Conservation (phyloP, 1,140 invertebrate species). For the Propsilocerus akamusi region DNA sequence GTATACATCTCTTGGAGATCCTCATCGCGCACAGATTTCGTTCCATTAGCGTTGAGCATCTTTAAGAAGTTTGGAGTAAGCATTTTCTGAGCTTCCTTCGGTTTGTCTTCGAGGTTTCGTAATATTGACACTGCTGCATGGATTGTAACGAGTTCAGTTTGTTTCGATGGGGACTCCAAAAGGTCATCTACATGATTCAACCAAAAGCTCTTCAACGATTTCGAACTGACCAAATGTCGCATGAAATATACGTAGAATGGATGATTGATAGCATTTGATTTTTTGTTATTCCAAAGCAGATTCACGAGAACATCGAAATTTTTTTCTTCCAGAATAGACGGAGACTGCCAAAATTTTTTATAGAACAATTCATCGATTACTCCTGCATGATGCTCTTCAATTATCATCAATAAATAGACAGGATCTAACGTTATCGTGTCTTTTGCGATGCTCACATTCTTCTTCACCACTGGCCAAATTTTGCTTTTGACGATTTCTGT, state of each 20-base stretch:
- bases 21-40: not conserved
- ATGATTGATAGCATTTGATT: constrained; percentile 33
- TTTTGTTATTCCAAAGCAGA: constrained; percentile 32
- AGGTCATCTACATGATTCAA: constrained; percentile 30
- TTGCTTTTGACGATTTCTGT: constrained; percentile 28
- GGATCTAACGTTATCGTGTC: constrained; percentile 25
- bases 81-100: constrained; percentile 26
- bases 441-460: constrained; percentile 35
- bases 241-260: constrained; percentile 37
- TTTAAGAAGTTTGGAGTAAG: constrained; percentile 31
- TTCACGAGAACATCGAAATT: not conserved
- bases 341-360: constrained; percentile 1
- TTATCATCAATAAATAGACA: constrained; percentile 21
- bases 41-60: not conserved
- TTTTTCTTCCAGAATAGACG: not conserved
- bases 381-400: constrained; percentile 20
- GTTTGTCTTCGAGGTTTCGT: constrained; percentile 27
- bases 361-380: constrained; percentile 13
- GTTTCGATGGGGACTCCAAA: constrained; percentile 35
- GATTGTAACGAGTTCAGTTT: constrained; percentile 31
- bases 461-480: constrained; percentile 36
- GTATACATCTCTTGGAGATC: constrained; percentile 22
- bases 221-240: constrained; percentile 25
- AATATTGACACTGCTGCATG: constrained; percentile 31
- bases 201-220: constrained; percentile 31